phyloP scores from a whole-genome alignment of 2,113 vertebrate genomes.

The Hiodon tergisus region DNA sequence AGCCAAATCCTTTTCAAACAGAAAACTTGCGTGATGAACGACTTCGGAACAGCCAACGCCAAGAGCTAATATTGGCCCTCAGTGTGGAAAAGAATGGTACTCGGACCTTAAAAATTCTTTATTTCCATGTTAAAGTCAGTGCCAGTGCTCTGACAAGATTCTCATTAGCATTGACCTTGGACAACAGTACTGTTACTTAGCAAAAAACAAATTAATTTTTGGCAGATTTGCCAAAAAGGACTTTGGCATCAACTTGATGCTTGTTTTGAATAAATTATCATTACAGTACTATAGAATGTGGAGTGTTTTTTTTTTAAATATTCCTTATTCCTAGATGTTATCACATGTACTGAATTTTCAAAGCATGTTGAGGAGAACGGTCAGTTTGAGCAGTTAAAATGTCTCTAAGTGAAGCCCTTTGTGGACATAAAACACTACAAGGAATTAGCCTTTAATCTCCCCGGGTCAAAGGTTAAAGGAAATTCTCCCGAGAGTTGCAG shows the following conservation, averaged over 20 bases:
- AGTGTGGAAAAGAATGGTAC: slow-evolving; percentile 52
- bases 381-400: not conserved
- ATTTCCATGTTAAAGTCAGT: slow-evolving; percentile 29
- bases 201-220: slow-evolving; percentile 15
- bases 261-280: not conserved
- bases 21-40: slow-evolving; percentile 45
- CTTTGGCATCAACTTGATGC: not conserved
- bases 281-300: not conserved
- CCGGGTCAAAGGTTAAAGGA: slow-evolving; percentile 18
- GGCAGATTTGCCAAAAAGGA: not conserved
- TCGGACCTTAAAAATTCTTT: slow-evolving; percentile 32
- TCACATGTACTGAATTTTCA: not conserved
- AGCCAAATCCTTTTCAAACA: slow-evolving; percentile 50
- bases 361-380: not conserved
- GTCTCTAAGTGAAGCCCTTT: not conserved
- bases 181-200: slow-evolving; percentile 8
- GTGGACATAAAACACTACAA: not conserved
- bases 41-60: slow-evolving; percentile 39
- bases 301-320: not conserved
- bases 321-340: not conserved
- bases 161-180: slow-evolving; percentile 23
- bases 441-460: slow-evolving; percentile 11
- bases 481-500: slow-evolving; percentile 14
- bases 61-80: slow-evolving; percentile 48
- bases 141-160: slow-evolving; percentile 12